Evolutionary conservation across 2,888 invertebrate genomes (phyloP).

Genomic region (Mimumesa dahlbomi): DNA sequence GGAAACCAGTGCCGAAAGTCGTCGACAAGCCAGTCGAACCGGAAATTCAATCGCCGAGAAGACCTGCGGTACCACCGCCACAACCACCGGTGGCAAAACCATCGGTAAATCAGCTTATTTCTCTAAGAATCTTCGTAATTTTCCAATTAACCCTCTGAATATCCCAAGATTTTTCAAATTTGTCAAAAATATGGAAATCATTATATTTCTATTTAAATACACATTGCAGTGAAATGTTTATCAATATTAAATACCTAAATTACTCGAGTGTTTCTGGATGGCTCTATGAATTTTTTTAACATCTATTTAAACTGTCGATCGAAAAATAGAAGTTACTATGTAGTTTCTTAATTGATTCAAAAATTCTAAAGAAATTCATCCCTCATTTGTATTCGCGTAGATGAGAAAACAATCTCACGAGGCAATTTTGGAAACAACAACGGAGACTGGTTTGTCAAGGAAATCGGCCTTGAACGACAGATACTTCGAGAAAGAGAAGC

Average conservation of each 20-base stretch:
- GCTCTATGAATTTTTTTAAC: no score
- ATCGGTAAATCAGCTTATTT: conserved; percentile 70
- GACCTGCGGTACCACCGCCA: conserved; percentile 79
- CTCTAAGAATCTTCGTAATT: no score
- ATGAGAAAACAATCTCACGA: conserved; percentile 89
- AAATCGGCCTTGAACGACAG: conserved; percentile 93
- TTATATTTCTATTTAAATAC: neutral
- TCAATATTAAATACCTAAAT: no score
- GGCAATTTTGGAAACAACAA: conserved; percentile 80
- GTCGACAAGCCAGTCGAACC: conserved; percentile 78
- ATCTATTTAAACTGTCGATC: no score
- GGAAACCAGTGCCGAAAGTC: conserved; percentile 75
- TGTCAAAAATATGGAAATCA: neutral
- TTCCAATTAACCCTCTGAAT: neutral
- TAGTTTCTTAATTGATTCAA: no score
- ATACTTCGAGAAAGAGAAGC: conserved; percentile 92
- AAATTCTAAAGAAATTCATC: no score
- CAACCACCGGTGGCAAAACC: conserved; percentile 78
- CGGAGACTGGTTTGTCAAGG: conserved; percentile 84
- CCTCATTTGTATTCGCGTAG: no score
- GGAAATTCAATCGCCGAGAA: conserved; percentile 78
- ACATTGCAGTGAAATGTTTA: neutral
- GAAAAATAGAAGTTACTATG: no score
- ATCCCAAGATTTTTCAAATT: neutral
- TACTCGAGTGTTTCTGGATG: no score